Evolutionary conservation across 2,888 invertebrate species (phyloP).

Genomic region (Cacoxenus indagator): DNA sequence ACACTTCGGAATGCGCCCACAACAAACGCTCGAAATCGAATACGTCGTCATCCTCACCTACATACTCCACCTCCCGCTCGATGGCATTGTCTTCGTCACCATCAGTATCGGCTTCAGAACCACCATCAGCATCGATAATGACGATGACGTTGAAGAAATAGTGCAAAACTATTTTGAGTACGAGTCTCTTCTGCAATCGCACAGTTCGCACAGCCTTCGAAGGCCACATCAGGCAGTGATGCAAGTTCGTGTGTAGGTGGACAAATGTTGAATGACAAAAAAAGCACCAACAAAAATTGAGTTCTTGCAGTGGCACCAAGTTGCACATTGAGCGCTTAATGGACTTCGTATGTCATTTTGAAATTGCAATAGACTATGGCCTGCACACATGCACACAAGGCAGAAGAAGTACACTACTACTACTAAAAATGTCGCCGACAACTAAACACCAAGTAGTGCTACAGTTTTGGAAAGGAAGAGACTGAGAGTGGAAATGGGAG

Average conservation of each 20-base stretch:
- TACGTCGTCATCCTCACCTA: neutral
- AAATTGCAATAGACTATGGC: slow-evolving; percentile 48
- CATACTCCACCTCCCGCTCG: neutral
- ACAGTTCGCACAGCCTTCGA: too few species aligned
- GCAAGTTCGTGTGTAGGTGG: neutral
- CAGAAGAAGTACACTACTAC: slow-evolving; percentile 34
- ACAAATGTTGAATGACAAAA: neutral
- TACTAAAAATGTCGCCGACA: neutral
- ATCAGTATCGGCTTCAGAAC: too few species aligned
- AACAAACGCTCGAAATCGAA: neutral
- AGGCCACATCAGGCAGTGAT: neutral
- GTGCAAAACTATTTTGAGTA: neutral
- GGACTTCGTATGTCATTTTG: slow-evolving; percentile 63
- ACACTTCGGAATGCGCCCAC: neutral
- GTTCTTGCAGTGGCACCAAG: neutral
- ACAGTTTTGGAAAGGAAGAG: slow-evolving; percentile 35
- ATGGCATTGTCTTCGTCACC: neutral
- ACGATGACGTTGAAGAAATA: neutral
- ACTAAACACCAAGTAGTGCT: too few species aligned
- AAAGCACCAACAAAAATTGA: neutral
- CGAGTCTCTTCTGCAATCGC: neutral
- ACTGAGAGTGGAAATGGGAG: neutral
- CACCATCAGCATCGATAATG: slow-evolving; percentile 4
- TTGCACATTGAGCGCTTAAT: slow-evolving; percentile 55
- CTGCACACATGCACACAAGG: neutral